phyloP scores from a whole-genome alignment of 2,888 invertebrate species.

The Heliconius hortense region DNA sequence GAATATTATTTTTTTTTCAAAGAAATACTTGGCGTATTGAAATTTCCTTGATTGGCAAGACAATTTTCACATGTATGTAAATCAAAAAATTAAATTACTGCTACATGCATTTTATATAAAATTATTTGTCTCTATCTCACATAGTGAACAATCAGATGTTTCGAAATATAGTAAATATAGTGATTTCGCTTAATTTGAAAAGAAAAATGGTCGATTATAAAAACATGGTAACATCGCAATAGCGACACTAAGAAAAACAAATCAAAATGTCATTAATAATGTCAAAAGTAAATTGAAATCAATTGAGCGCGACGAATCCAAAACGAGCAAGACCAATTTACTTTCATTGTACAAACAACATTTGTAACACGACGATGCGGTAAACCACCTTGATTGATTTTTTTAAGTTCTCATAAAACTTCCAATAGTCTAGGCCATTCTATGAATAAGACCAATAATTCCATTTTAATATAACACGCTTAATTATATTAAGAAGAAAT shows the following conservation, averaged over 20 bases:
- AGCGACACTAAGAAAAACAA: not conserved
- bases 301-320: not conserved
- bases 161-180: not conserved
- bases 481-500: not conserved
- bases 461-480: not conserved
- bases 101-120: no score
- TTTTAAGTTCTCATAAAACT: not conserved
- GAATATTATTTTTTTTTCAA: not conserved
- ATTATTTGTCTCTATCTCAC: no score
- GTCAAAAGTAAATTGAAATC: not conserved
- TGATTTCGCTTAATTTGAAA: not conserved
- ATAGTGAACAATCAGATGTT: not conserved
- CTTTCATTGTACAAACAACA: not conserved
- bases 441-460: not conserved
- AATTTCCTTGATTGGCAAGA: not conserved
- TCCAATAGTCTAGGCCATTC: not conserved
- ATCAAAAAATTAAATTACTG: no score
- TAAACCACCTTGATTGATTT: not conserved
- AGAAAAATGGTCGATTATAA: not conserved
- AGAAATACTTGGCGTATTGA: not conserved
- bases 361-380: not conserved
- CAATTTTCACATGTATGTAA: no score
- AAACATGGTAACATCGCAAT: not conserved
- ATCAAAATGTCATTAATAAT: not conserved
- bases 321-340: not conserved